Conservation (phyloP, 2,113 vertebrate species). For the Micromys minutus region DNA sequence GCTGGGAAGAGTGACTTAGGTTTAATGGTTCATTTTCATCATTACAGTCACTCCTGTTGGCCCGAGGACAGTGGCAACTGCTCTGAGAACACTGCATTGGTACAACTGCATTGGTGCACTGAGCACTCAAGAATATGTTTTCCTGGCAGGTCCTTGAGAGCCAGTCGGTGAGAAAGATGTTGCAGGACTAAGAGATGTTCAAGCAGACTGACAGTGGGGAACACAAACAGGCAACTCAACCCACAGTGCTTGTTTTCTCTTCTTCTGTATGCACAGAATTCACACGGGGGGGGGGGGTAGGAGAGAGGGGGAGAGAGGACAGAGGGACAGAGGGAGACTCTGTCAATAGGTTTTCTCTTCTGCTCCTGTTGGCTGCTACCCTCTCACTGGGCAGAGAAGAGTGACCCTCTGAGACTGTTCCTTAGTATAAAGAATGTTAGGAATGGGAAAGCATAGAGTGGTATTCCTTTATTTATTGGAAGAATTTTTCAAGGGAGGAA, state of each 20-base stretch:
- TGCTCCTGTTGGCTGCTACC: background rate
- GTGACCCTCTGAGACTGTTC: background rate
- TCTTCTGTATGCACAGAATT: background rate
- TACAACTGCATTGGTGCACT: background rate
- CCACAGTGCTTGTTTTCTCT: background rate
- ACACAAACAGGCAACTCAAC: slow-evolving; percentile 19
- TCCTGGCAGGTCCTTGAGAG: background rate
- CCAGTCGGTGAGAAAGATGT: background rate
- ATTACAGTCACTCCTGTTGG: background rate
- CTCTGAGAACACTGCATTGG: background rate
- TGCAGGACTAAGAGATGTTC: background rate
- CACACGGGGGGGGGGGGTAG: too few species aligned
- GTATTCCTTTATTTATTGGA: background rate
- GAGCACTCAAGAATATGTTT: background rate
- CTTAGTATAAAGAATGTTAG: background rate
- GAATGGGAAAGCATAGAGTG: background rate
- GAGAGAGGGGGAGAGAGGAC: too few species aligned
- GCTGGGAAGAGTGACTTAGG: background rate
- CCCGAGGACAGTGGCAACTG: background rate
- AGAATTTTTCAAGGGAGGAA: background rate
- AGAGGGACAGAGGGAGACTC: too few species aligned
- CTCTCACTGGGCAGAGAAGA: background rate
- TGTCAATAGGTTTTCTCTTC: slow-evolving; percentile 3
- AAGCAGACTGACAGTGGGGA: background rate
- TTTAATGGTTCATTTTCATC: background rate